Conservation (phyloP, 1,140 invertebrate species). For the Lanistes nyassanus region DNA sequence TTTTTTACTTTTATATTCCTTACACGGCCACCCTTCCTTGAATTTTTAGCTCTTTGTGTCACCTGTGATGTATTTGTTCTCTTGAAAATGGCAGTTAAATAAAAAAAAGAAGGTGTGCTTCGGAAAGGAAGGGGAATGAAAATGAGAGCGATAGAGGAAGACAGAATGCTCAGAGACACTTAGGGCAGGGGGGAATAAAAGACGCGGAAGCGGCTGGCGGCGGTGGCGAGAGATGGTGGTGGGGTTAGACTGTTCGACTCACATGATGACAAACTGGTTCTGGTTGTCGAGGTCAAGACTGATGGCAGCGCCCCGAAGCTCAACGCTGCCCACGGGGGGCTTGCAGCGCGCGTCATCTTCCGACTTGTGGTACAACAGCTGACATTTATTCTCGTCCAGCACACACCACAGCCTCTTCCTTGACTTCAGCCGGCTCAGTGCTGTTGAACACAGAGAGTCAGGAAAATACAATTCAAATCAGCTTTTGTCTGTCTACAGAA, state of each 20-base stretch:
- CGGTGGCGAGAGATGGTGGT: background rate
- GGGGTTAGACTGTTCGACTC: slow-evolving; percentile 33
- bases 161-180: too few relatives aligned
- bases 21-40: too few relatives aligned
- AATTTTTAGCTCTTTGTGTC: too few relatives aligned
- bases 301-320: slow-evolving; percentile 62
- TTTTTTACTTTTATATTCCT: too few relatives aligned
- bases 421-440: slow-evolving; percentile 60
- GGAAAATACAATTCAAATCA: background rate
- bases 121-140: background rate
- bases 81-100: too few relatives aligned
- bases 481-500: background rate
- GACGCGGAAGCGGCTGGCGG: background rate
- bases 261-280: slow-evolving; percentile 67
- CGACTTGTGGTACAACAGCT: slow-evolving; percentile 59
- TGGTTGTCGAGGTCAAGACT: slow-evolving; percentile 61
- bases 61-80: too few relatives aligned
- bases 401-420: slow-evolving; percentile 63
- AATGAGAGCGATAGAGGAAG: background rate
- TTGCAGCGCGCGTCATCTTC: slow-evolving; percentile 51
- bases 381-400: slow-evolving; percentile 62
- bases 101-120: too few relatives aligned
- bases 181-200: background rate
- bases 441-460: slow-evolving; percentile 40
- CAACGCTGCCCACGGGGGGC: slow-evolving; percentile 52